phyloP scores from a whole-genome alignment of 37 sponge, comb jelly and placozoan species.

The Geodia barretti region DNA sequence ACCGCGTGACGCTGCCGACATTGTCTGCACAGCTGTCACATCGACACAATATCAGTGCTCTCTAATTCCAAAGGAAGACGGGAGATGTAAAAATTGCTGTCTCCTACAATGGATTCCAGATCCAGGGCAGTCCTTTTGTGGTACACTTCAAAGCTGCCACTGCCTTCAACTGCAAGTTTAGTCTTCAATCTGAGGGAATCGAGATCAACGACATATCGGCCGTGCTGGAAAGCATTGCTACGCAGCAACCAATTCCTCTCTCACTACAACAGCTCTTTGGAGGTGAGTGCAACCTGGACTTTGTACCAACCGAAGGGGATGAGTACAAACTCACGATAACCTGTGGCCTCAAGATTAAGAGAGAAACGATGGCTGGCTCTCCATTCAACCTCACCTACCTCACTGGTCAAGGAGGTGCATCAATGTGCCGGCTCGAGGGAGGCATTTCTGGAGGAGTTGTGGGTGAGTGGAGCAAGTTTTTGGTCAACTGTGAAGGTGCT shows the following conservation, averaged over 20 bases:
- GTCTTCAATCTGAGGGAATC: constrained; percentile 15
- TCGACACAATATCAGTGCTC: constrained; percentile 26
- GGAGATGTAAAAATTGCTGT: constrained; percentile 19
- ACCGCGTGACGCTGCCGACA: constrained; percentile 33
- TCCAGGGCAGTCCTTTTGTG: constrained; percentile 68
- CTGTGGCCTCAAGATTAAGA: constrained; percentile 37
- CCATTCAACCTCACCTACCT: constrained; percentile 66
- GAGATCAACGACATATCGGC: constrained; percentile 43
- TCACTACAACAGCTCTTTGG: constrained; percentile 32
- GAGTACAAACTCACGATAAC: constrained; percentile 61
- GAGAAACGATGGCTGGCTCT: constrained; percentile 55
- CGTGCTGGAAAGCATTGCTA: constrained; percentile 19
- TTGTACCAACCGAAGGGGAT: constrained; percentile 39
- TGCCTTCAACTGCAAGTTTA: neutral
- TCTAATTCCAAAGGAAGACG: constrained; percentile 9
- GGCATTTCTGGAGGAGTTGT: constrained; percentile 46
- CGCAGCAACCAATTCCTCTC: constrained; percentile 16
- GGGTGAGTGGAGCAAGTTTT: constrained; percentile 34
- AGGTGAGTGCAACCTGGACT: constrained; percentile 40
- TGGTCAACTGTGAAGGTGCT: constrained; percentile 44
- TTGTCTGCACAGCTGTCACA: constrained; percentile 9
- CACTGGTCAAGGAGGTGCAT: neutral
- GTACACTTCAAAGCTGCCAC: constrained; percentile 13
- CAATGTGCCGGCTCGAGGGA: constrained; percentile 61
- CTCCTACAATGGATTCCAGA: constrained; percentile 51